Conservation (phyloP, 2,113 vertebrate genomes). For the Mola mola region DNA sequence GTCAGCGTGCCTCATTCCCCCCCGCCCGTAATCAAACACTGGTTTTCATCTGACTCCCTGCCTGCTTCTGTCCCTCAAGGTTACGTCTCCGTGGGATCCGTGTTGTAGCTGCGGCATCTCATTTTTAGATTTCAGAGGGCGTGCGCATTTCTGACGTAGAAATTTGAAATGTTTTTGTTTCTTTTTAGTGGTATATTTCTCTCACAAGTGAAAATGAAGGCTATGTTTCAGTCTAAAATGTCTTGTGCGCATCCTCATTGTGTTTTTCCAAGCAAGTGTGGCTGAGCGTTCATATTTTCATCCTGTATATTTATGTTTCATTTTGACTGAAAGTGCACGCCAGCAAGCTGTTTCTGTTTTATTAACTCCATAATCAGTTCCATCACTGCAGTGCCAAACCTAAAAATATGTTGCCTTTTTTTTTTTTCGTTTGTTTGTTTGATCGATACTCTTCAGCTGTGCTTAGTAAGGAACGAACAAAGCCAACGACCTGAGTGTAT, state of each 20-base stretch:
- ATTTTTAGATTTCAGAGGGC: constrained; percentile 17
- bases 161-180: too few relatives aligned
- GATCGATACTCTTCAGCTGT: constrained; percentile 30
- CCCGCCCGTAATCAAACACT: constrained; percentile 42
- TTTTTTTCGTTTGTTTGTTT: constrained; percentile 10
- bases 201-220: too few relatives aligned
- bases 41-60: constrained; percentile 41
- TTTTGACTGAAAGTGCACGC: constrained; percentile 4
- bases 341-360: constrained; percentile 18
- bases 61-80: constrained; percentile 41
- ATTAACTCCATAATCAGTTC: constrained; percentile 30
- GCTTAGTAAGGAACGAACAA: constrained; percentile 9
- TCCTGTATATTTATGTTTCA: neutral
- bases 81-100: constrained; percentile 33
- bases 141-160: too few relatives aligned
- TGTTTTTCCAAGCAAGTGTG: too few relatives aligned
- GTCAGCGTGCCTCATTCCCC: constrained; percentile 37
- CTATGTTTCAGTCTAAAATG: too few relatives aligned
- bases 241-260: neutral
- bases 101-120: constrained; percentile 37
- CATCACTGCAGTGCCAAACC: constrained; percentile 37
- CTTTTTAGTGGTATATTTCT: too few relatives aligned
- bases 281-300: neutral
- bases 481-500: too few relatives aligned
- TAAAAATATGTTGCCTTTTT: constrained; percentile 42